Evolutionary conservation across 2,113 vertebrate genomes (phyloP), one percentile per base, ranked within the genome.

Genomic region (Gymnobelideus leadbeateri): DNA sequence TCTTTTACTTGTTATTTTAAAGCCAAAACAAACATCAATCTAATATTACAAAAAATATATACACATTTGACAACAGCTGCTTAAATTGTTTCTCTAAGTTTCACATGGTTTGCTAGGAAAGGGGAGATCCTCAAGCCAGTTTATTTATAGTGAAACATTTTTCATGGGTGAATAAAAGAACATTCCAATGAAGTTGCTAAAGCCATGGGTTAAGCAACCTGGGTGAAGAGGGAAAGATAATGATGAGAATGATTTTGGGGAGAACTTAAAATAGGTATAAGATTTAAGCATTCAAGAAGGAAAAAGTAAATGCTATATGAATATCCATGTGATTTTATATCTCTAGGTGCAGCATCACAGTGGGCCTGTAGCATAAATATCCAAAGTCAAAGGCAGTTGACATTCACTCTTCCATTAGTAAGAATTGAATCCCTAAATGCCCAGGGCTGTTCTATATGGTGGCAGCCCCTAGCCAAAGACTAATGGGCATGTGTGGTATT

Each of bases 91-190:
- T 77, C 61, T 77, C 61, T 77, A 7, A 14, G 61, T 68, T 68
- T 68, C 11, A 68, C 37, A 37, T 68, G 31, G 14, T 11, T 28
- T 14, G 53, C 31, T 84, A 26, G 3, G 24, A 52, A 84, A 96
- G 57, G 25, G 5, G 43, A 9, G 21, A 5, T 91, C 24, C 51
- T 50, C 31, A 77, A 93, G 46, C 24, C 55, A 92, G 50, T 91
- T 21, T 54, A 31, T n/a, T 77, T 77, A 77, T 77, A 31, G 16
- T n/a, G 12, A 14, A 77, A 19, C 4, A 77, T 8, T 12, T 46
- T 51, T 91, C 94, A 95, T 68, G 89, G 12, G 12, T 46, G 89
- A 94, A 89, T 3, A 89, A 23, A 89, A 93, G 51, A 90, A 89
- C 61, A 84, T 50, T 26, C 46, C 91, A 53, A 49, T 53, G 37